Base-by-base conservation (phyloP, 2,113 vertebrate species). In the Sphaerodactylus townsendi region DNA sequence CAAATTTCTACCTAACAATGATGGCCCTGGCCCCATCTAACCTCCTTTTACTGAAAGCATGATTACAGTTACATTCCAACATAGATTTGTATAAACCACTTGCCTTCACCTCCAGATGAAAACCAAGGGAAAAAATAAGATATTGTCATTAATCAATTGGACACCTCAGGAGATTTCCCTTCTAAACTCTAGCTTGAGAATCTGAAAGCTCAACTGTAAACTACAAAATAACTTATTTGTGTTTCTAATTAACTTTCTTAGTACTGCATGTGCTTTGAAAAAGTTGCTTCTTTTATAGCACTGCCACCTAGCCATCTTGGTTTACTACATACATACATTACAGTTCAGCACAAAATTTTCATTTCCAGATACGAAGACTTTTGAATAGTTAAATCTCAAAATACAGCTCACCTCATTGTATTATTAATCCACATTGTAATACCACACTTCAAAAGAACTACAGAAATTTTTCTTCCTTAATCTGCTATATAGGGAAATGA, bases 81-180 rank as follows among this genome's bases (percentile, higher is more conserved):
- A 62, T 5, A 41, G 25, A 77, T 77, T 23, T 21, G n/a, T 44
- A 66, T 33, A 79, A 46, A 78, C 37, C 17, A 6, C 23, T 39
- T 37, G 35, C 2, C 86, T 73, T 82, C 69, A 68, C 69, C 53
- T 85, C 79, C 5, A 3, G 59, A 65, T 37, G 19, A 59, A 56
- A 81, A 81, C 1, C 41, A 56, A 82, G n/a, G 35, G 5, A 85
- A 59, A 56, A 19, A 88, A 35, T 65, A 86, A 84, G 5, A 69
- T 77, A 80, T 82, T 82, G 46, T 75, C 85, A 81, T 48, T 77
- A 68, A 0, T 81, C 89, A 79, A 62, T 2, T 86, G 69, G 78
- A 73, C 84, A 83, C 82, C 41, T 30, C 46, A 88, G 19, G 83
- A 79, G 56, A 73, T 80, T 90, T 85, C 81, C 56, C 72, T 87